These are phyloP conservation scores for Chrysaora quinquecirrha DNA, from an alignment of 30 jellyfish, hydroid and myxozoan genomes.

Conservation along the genomic window DNA sequence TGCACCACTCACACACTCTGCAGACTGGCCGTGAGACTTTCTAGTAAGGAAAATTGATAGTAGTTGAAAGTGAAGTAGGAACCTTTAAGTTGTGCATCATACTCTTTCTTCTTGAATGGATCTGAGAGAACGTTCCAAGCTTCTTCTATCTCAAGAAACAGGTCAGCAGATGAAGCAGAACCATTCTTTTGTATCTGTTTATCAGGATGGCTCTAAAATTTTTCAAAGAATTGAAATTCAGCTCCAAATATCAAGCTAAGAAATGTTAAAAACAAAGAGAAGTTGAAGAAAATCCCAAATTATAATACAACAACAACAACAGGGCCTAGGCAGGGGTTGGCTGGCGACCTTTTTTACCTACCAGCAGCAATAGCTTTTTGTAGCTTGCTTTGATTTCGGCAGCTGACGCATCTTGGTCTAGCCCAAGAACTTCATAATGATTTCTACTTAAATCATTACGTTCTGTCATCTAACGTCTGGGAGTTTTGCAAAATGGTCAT, in stretches of 20 bases:
- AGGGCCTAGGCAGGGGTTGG: neutral
- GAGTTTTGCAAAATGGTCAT: too few species aligned
- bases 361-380: constrained; percentile 45
- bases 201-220: constrained; percentile 48
- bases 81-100: constrained; percentile 61
- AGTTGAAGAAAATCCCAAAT: too few species aligned
- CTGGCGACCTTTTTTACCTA: constrained; percentile 1
- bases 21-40: too few species aligned
- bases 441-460: neutral
- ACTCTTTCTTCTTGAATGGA: constrained; percentile 30
- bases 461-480: constrained; percentile 1
- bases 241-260: too few species aligned
- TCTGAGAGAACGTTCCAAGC: constrained; percentile 59
- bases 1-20: too few species aligned
- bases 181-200: constrained; percentile 16
- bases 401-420: constrained; percentile 30
- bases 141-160: constrained; percentile 26
- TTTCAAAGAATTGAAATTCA: too few species aligned
- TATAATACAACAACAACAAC: too few species aligned
- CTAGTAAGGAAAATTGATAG: too few species aligned
- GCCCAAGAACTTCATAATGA: constrained; percentile 53
- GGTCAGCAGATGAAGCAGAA: neutral
- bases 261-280: too few species aligned
- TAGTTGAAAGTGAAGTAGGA: neutral
- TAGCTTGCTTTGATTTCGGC: constrained; percentile 29